Conservation (phyloP, 2,888 invertebrate species). For the Dasysyrphus albostriatus region DNA sequence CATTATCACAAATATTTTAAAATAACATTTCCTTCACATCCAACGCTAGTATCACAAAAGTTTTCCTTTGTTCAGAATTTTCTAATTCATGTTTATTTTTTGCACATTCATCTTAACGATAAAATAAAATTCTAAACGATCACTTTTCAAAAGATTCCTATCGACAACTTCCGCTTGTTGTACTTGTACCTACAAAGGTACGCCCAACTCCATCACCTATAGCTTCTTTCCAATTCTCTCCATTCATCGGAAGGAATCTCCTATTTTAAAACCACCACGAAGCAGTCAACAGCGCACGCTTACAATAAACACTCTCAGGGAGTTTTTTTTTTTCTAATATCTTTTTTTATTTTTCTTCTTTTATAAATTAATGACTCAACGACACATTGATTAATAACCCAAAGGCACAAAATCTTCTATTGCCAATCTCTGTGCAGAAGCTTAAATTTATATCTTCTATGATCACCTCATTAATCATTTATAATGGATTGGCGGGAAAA, state of each 20-base stretch:
- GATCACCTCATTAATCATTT: constrained; percentile 70
- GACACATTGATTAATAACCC: constrained; percentile 72
- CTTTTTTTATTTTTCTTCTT: background rate
- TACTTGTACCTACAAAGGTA: background rate
- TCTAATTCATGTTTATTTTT: constrained; percentile 24
- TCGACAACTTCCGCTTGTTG: constrained; percentile 40
- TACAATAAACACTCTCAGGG: constrained; percentile 21
- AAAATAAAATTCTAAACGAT: constrained; percentile 59
- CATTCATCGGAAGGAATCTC: constrained; percentile 14
- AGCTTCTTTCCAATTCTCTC: background rate
- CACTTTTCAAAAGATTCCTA: constrained; percentile 56
- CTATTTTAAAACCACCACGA: constrained; percentile 52
- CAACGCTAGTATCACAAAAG: background rate
- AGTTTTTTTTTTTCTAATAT: no score
- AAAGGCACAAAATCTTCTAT: constrained; percentile 55
- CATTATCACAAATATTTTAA: no score
- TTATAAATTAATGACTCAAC: constrained; percentile 71
- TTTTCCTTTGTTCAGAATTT: constrained; percentile 11
- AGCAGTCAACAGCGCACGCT: constrained; percentile 34
- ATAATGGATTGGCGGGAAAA: constrained; percentile 64
- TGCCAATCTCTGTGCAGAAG: constrained; percentile 66
- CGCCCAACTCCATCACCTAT: constrained; percentile 11
- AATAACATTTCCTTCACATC: background rate
- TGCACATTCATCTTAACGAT: constrained; percentile 34
- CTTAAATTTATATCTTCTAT: constrained; percentile 65